Evolutionary conservation across 2,113 vertebrate genomes (phyloP), one percentile per base, ranked within the genome.

Genomic region (Paedocypris sp.): DNA sequence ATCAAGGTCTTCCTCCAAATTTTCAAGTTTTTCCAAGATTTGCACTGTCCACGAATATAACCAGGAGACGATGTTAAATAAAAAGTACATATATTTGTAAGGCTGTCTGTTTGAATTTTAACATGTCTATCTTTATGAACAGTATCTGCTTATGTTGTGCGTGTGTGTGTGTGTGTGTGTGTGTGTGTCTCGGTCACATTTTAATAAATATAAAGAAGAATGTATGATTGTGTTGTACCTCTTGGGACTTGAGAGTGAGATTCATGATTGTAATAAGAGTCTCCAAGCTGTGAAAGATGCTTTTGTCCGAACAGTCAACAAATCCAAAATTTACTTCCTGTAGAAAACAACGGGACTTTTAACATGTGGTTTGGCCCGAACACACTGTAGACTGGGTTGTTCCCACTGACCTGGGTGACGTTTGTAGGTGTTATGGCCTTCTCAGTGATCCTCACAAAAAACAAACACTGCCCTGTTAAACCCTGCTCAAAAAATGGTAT

Each of bases 251-350:
- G 43, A 90, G 82, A 6, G 81, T 78, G 5, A 86, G 87, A 60
- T 87, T 29, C 79, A 86, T 80, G 62, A 87, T 26, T 26, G 82
- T 75, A 64, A 91, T 67, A 48, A 90, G 79, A 13, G 73, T 75
- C 58, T 89, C 86, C 66, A 91, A 26, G 1, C 80, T 76, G 42
- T 73, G 75, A 29, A 90, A 78, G 26, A 90, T 60, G 68, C 69
- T 74, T 39, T 82, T 80, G 6, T 75, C 71, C 22, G 58, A 56
- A 66, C 88, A 80, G 48, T 86, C 79, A 66, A 90, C 65, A 67
- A 78, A 51, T 11, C 80, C 82, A 56, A 89, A 87, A 76, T 81
- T 82, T 67, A 89, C 79, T 49, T 86, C 86, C 89, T 90, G 64
- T 2, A 47, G 35, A 10, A 19, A 23, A 10, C 9, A 22, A 43